phyloP scores from a whole-genome alignment of 1,140 invertebrate species.

The Meteorus sp. region DNA sequence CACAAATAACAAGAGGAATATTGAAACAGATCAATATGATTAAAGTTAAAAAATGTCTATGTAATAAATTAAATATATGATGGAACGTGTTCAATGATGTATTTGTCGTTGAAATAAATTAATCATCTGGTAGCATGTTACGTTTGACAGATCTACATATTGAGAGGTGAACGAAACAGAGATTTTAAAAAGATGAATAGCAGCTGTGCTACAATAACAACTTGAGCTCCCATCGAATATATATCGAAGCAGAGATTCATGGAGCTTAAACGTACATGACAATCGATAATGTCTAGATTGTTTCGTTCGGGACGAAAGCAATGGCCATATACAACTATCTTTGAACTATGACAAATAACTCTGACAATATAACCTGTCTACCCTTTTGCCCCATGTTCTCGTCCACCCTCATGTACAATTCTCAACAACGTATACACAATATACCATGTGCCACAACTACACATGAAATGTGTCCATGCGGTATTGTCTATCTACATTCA shows the following conservation, averaged over 20 bases:
- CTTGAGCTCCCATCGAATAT: no score
- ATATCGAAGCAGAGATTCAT: no score
- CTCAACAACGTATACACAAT: no score
- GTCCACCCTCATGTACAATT: slow-evolving; percentile 7
- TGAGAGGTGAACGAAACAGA: no score
- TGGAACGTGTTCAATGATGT: neutral
- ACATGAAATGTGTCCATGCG: slow-evolving; percentile 10
- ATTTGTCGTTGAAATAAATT: neutral
- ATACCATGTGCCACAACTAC: slow-evolving; percentile 20
- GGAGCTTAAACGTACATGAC: slow-evolving; percentile 25
- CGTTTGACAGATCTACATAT: slow-evolving; percentile 3
- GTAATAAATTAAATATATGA: neutral
- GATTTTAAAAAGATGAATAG: no score
- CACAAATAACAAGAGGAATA: no score
- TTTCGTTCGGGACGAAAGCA: neutral
- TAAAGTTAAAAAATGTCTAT: no score
- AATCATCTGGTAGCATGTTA: slow-evolving; percentile 8
- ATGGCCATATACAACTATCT: neutral
- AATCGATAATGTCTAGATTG: slow-evolving; percentile 52
- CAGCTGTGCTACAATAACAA: no score
- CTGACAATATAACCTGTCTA: slow-evolving; percentile 49
- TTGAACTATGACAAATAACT: slow-evolving; percentile 61
- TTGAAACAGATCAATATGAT: no score
- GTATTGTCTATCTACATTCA: no score
- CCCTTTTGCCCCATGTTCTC: slow-evolving; percentile 33